A percentile compares a stretch with the other conserved stretches of the same genome.
phyloP scores from a whole-genome alignment of 1,140 invertebrate species.

The Pseudoatta argentina region DNA sequence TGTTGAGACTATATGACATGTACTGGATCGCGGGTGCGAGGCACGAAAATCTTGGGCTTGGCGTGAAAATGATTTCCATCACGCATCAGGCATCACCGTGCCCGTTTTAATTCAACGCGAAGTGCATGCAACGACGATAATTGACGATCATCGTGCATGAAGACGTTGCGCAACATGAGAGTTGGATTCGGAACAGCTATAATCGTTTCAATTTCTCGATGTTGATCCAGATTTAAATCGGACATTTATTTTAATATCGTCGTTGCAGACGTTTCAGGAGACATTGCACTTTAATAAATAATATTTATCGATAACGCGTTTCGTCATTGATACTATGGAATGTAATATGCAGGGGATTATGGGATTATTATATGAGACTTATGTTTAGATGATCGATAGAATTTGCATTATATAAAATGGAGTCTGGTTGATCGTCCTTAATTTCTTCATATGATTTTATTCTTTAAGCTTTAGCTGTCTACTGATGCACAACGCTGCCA shows the following conservation, averaged over 20 bases:
- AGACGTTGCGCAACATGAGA: conserved; percentile 44
- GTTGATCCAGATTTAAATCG: not conserved
- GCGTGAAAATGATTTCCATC: conserved; percentile 68
- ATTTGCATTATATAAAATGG: not conserved
- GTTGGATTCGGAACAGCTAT: conserved; percentile 1
- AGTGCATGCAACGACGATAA: conserved; percentile 49
- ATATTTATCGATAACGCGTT: not conserved
- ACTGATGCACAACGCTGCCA: not conserved
- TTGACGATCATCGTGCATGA: conserved; percentile 56
- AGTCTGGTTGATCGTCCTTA: not conserved
- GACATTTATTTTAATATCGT: not conserved
- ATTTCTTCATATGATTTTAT: not conserved
- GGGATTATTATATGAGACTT: not conserved
- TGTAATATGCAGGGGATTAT: not conserved
- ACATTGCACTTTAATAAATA: not conserved
- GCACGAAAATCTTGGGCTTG: conserved; percentile 38
- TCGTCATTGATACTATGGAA: not conserved
- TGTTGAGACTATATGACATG: conserved; percentile 5
- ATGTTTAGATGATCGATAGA: not conserved
- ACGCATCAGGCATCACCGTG: conserved; percentile 45
- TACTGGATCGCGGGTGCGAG: not conserved
- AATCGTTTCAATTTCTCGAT: conserved; percentile 10
- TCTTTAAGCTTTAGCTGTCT: not conserved
- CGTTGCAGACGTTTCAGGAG: not conserved
- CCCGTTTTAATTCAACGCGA: conserved; percentile 51